phyloP scores from a whole-genome alignment of 2,888 invertebrate species.

The Salpingus planirostris region DNA sequence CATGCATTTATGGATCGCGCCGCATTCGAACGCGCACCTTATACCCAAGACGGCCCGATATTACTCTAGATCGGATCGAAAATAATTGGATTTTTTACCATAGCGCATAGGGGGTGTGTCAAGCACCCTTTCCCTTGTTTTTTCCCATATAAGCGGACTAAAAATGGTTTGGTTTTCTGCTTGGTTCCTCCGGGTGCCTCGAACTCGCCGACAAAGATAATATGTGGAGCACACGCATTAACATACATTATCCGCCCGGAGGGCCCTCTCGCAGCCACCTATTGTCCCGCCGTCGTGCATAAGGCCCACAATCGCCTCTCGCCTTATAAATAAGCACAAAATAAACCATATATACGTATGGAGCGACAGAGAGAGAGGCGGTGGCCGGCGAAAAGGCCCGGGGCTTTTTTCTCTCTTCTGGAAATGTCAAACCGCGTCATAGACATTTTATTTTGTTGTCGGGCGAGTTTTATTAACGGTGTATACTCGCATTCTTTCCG shows the following conservation, averaged over 20 bases:
- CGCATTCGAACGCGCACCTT: too few species aligned
- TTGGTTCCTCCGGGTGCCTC: constrained; percentile 28
- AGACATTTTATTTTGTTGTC: constrained; percentile 32
- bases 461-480: constrained; percentile 22
- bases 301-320: constrained; percentile 25
- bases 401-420: constrained; percentile 19
- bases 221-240: constrained; percentile 42
- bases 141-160: too few species aligned
- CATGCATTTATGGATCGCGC: too few species aligned
- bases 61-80: too few species aligned
- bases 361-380: too few species aligned
- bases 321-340: constrained; percentile 23
- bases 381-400: constrained; percentile 8
- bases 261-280: constrained; percentile 21
- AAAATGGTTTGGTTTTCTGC: too few species aligned
- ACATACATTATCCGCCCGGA: constrained; percentile 36
- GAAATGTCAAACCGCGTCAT: constrained; percentile 36
- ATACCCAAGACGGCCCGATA: too few species aligned
- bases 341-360: constrained; percentile 2
- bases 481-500: too few species aligned
- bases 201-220: constrained; percentile 40
- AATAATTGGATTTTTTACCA: too few species aligned
- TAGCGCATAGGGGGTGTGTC: too few species aligned
- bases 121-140: too few species aligned
- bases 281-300: constrained; percentile 21